Evolutionary conservation across 2,888 invertebrate species (phyloP), one percentile per base, ranked within the genome.

Genomic region (Caenorhabditis sp.): DNA sequence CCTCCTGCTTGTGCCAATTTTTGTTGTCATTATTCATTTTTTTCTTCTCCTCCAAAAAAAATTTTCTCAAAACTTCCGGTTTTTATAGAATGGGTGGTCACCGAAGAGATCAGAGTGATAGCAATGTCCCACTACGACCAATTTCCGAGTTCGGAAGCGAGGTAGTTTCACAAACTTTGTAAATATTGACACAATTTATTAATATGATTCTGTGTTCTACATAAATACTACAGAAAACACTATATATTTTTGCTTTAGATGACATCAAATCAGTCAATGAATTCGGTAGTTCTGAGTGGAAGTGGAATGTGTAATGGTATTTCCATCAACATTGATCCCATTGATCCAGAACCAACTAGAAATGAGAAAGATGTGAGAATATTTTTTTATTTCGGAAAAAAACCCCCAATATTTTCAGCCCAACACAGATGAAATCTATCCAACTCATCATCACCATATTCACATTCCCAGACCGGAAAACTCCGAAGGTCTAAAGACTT

Each of bases 401-500:
- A 31, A 31, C 31, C 31, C 31, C 31, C n/a, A n/a, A n/a, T n/a
- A n/a, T n/a, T n/a, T n/a, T n/a, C 43, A 43, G 43, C 43, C 43
- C 6, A 43, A 43, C 43, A 5, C 43, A 3, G 43, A 43, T 43
- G 43, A 43, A 43, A 14, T 43, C 43, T 43, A 36, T 31, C 26
- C 26, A 65, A 63, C 6, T 19, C 54, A 17, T 26, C 37, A 14
- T 21, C 37, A 58, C 21, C 55, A 58, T 21, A 19, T 43, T 5
- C 43, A 43, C 14, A 5, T 43, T 43, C 43, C 43, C 6, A 43
- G 43, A 43, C 14, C 36, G 10, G 62, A 65, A 21, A 77, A 77
- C 19, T 72, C 79, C 17, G 85, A 86, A 72, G 72, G 83, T 31
- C 65, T 84, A 59, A 86, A 86, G 67, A 83, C 85, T 49, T 58